phyloP scores from a whole-genome alignment of 2,888 invertebrate genomes.

The Camponotus fellah region DNA sequence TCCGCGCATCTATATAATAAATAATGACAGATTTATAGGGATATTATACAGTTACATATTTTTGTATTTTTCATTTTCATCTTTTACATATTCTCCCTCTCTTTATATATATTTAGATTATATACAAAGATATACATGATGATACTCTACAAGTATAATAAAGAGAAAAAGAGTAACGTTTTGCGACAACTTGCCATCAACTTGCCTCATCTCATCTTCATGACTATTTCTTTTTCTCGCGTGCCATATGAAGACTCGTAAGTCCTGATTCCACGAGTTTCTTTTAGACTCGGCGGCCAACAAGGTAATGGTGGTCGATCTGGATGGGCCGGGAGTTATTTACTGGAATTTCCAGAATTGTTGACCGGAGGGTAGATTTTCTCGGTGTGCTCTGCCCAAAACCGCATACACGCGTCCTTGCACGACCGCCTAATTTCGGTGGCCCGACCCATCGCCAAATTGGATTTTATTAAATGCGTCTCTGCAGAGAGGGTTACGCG shows the following conservation, averaged over 20 bases:
- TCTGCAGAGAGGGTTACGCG: conserved; percentile 24
- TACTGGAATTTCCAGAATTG: conserved; percentile 72
- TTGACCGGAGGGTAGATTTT: conserved; percentile 59
- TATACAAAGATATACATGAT: not conserved
- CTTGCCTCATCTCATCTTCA: not conserved
- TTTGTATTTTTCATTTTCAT: not conserved
- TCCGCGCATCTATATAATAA: conserved; percentile 12
- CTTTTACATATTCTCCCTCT: not conserved
- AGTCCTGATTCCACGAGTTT: conserved; percentile 13
- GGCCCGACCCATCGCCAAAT: conserved; percentile 68
- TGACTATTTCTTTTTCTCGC: conserved; percentile 11
- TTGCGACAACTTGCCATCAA: not conserved
- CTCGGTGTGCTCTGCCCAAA: conserved; percentile 53
- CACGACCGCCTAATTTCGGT: conserved; percentile 68
- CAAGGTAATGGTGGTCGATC: conserved; percentile 51
- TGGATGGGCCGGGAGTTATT: conserved; percentile 68
- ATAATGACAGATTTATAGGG: conserved; percentile 24
- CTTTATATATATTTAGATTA: conserved; percentile 7
- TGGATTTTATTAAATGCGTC: conserved; percentile 77
- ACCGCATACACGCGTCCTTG: conserved; percentile 57
- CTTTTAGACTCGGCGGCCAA: conserved; percentile 23
- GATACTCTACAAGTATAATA: not conserved
- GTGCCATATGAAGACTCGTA: conserved; percentile 7
- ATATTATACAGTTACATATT: not conserved
- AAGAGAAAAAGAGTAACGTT: not conserved